These are phyloP conservation scores for Speoplatyrhinus poulsoni DNA, from an alignment of 2,113 vertebrate species.

Conservation along the genomic window DNA sequence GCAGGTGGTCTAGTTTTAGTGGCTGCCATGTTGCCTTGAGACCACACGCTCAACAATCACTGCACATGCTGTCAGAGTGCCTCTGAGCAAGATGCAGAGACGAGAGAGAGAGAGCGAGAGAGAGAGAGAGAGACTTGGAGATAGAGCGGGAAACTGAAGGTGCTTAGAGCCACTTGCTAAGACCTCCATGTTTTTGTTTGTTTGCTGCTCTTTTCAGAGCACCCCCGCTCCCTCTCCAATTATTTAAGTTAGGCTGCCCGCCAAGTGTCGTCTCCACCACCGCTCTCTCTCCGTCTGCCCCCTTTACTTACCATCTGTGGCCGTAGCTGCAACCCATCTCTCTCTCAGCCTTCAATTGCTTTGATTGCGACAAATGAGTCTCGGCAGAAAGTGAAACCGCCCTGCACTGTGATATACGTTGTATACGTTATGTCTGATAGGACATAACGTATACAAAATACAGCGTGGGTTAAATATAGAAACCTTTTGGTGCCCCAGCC, in stretches of 20 bases:
- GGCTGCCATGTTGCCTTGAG: conserved; percentile 45
- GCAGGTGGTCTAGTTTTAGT: conserved; percentile 31
- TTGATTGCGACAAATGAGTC: conserved; percentile 68
- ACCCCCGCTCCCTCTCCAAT: conserved; percentile 59
- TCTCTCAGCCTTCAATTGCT: conserved; percentile 52
- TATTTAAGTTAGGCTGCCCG: conserved; percentile 62
- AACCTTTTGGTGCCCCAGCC: conserved; percentile 4
- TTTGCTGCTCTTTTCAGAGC: conserved; percentile 31
- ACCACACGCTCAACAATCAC: conserved; percentile 37
- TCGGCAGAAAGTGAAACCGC: conserved; percentile 49
- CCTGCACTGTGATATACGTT: no score
- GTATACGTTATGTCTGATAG: no score
- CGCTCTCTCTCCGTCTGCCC: conserved; percentile 62
- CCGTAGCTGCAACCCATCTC: conserved; percentile 47
- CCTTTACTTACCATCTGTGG: conserved; percentile 66
- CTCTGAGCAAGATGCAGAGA: conserved; percentile 25
- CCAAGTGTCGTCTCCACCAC: conserved; percentile 56
- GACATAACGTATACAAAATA: background rate
- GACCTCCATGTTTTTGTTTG: conserved; percentile 33
- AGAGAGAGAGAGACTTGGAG: conserved; percentile 5
- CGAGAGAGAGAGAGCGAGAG: background rate
- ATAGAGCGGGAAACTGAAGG: conserved; percentile 1
- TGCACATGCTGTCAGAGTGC: background rate
- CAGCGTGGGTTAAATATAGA: background rate
- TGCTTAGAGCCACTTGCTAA: conserved; percentile 35